Evolutionary conservation across 2,888 invertebrate species (phyloP).

Genomic region (Callinectes sapidus): DNA sequence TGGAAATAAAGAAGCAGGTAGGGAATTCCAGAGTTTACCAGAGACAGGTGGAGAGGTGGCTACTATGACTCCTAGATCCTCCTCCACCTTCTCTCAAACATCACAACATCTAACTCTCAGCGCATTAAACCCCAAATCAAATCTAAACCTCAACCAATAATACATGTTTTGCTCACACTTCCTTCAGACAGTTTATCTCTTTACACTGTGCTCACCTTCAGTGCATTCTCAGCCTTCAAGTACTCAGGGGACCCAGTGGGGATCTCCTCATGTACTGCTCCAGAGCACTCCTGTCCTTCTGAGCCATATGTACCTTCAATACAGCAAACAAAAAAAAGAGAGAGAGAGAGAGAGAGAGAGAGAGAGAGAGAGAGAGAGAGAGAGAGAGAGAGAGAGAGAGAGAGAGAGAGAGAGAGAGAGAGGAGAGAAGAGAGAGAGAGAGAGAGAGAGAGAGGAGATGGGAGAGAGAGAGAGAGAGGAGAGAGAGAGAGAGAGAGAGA

Average conservation of each 20-base stretch:
- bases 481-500: neutral
- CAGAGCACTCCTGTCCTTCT: conserved; percentile 63
- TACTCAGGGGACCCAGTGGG: conserved; percentile 70
- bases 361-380: neutral
- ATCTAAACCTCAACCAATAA: no score
- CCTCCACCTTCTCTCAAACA: no score
- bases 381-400: neutral
- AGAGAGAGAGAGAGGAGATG: neutral
- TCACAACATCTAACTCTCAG: no score
- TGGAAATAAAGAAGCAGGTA: no score
- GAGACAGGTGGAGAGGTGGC: no score
- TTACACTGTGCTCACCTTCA: conserved; percentile 54
- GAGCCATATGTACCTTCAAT: conserved; percentile 60
- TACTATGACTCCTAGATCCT: no score
- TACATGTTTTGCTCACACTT: neutral
- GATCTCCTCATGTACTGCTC: conserved; percentile 69
- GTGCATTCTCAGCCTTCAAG: conserved; percentile 70
- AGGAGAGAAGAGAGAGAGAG: neutral
- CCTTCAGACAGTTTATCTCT: neutral
- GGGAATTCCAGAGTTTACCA: no score
- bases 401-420: neutral
- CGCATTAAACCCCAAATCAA: no score
- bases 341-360: neutral
- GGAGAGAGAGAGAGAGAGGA: neutral
- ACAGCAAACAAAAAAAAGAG: neutral